A percentile compares a stretch with the other conserved stretches of the same genome.
Conservation (phyloP, 2,113 vertebrate species). For the Dasyornis broadbenti region DNA sequence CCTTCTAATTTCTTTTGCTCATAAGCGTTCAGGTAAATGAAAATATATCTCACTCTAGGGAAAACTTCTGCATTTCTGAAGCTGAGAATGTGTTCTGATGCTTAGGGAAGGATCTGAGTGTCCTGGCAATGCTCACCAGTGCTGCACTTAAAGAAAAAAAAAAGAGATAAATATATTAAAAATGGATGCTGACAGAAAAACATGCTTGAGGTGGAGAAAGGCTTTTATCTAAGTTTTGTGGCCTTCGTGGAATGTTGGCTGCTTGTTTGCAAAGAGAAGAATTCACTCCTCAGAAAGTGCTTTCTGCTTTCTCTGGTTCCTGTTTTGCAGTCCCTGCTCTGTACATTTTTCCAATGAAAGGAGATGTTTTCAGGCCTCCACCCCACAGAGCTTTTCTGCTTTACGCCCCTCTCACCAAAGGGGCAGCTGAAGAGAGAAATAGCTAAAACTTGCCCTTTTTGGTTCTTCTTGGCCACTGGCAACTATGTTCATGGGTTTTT, state of each 20-base stretch:
- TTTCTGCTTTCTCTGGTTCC: background rate
- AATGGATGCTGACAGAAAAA: background rate
- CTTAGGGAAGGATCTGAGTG: background rate
- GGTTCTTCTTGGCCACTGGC: background rate
- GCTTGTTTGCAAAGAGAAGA: background rate
- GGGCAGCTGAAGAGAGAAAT: background rate
- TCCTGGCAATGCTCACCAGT: background rate
- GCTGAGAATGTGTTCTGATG: background rate
- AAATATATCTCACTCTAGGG: background rate
- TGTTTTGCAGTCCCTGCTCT: background rate
- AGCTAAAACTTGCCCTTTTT: background rate
- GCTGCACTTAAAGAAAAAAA: background rate
- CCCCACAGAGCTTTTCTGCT: background rate
- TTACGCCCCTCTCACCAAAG: background rate
- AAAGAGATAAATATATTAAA: background rate
- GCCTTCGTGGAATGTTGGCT: background rate
- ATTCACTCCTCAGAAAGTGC: rapidly evolving
- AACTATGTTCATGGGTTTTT: background rate
- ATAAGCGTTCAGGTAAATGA: background rate
- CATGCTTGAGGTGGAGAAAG: background rate
- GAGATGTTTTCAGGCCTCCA: background rate
- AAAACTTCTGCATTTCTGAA: conserved; percentile 4
- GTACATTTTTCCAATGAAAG: background rate
- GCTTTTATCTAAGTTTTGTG: background rate
- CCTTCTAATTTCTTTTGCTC: background rate